Percentiles rank a stretch among this genome's conserved stretches.
phyloP scores from a whole-genome alignment of 2,113 vertebrate species.

The Saccopteryx leptura region DNA sequence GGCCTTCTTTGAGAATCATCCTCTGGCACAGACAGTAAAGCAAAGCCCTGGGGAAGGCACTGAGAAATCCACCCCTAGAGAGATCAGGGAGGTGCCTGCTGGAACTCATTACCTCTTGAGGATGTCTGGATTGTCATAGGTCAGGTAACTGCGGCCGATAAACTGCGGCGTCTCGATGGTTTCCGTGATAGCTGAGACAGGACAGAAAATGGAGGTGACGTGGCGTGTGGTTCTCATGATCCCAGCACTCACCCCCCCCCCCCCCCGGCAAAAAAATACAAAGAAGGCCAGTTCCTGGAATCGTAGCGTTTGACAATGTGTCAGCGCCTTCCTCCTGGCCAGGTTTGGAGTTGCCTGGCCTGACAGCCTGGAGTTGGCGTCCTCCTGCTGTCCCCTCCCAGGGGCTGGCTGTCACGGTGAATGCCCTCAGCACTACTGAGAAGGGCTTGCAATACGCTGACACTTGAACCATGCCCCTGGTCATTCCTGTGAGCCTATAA shows the following conservation, averaged over 20 bases:
- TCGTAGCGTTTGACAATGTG: neutral
- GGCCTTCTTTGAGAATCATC: neutral
- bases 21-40: neutral
- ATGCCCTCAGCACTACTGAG: neutral
- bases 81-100: neutral
- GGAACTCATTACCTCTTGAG: conserved; percentile 92
- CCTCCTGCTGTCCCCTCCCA: neutral
- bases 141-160: conserved; percentile 97
- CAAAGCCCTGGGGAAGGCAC: neutral
- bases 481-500: conserved; percentile 62
- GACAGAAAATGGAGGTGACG: conserved; percentile 43
- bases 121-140: conserved; percentile 94
- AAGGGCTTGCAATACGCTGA: conserved; percentile 13
- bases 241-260: conserved; percentile 73
- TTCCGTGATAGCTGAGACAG: conserved; percentile 93
- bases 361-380: neutral
- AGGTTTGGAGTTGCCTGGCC: neutral
- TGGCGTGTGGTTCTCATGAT: neutral
- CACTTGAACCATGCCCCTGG: conserved; percentile 33
- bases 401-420: neutral
- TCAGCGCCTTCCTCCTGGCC: conserved; percentile 39
- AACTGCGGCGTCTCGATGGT: conserved; percentile 99
- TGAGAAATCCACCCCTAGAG: neutral
- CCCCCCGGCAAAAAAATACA: conserved; percentile 68
- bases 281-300: neutral